These are phyloP conservation scores for Brassicogethes aeneus DNA, from an alignment of 2,888 invertebrate species.

Conservation along the genomic window DNA sequence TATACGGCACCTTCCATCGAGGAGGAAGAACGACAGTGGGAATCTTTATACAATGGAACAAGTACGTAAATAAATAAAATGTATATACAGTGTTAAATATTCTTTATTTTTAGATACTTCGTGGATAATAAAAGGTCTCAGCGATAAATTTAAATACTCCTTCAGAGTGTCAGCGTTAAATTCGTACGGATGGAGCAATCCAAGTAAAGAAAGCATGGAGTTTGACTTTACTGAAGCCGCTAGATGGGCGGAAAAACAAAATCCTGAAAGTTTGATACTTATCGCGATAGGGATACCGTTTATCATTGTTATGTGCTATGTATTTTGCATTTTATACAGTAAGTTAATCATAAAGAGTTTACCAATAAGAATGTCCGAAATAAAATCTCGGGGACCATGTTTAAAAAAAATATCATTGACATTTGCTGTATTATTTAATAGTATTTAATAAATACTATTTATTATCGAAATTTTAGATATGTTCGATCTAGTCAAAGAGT, in stretches of 20 bases:
- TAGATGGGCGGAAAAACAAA: slow-evolving; percentile 45
- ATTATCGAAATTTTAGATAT: no score
- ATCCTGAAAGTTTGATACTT: slow-evolving; percentile 45
- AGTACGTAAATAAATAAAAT: slow-evolving; percentile 38
- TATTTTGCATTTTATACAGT: slow-evolving; percentile 46
- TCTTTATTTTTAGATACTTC: slow-evolving; percentile 51
- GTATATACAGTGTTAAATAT: not conserved
- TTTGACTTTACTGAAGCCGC: slow-evolving; percentile 44
- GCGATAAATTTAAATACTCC: slow-evolving; percentile 52
- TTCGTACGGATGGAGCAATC: slow-evolving; percentile 72
- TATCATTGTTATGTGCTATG: slow-evolving; percentile 38
- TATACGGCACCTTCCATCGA: slow-evolving; percentile 46
- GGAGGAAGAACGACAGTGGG: slow-evolving; percentile 52
- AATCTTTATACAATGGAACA: slow-evolving; percentile 65
- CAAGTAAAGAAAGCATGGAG: slow-evolving; percentile 58
- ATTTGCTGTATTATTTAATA: no score
- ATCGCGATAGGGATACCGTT: slow-evolving; percentile 56
- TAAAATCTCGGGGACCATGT: no score
- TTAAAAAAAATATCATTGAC: no score
- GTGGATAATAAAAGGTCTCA: slow-evolving; percentile 67
- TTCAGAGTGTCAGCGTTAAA: slow-evolving; percentile 76
- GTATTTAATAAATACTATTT: no score
- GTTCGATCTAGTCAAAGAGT: no score
- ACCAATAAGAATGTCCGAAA: no score
- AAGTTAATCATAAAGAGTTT: no score